Percentiles rank a stretch among this genome's conserved stretches.
These are phyloP conservation scores for Coturnix japonica DNA, from an alignment of 2,113 vertebrate genomes.

Conservation along the genomic window DNA sequence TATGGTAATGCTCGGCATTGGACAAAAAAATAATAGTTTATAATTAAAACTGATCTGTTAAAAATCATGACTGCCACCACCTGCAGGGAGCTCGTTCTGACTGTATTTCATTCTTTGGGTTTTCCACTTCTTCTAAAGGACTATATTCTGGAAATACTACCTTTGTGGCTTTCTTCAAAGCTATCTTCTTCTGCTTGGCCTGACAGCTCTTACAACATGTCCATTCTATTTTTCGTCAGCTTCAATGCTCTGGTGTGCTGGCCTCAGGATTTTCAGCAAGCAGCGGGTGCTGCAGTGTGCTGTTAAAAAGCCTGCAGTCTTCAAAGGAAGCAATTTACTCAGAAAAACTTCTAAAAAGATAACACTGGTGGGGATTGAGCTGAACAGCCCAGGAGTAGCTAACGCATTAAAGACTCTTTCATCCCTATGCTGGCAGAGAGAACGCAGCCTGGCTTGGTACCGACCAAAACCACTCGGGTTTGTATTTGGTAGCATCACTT, in stretches of 20 bases:
- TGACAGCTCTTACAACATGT: not conserved
- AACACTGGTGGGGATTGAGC: not conserved
- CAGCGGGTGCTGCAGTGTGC: conserved; percentile 6
- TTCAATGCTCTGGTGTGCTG: not conserved
- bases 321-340: conserved; percentile 23
- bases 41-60: not conserved
- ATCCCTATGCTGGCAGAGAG: not conserved
- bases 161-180: not conserved
- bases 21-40: not conserved
- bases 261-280: not conserved
- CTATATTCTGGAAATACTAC: not conserved
- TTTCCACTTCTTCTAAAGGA: not conserved
- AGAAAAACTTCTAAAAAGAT: not conserved
- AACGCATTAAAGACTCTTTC: not conserved
- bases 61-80: not conserved
- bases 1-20: not conserved
- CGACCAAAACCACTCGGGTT: not conserved
- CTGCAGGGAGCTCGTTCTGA: not conserved
- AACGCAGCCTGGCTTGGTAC: not conserved
- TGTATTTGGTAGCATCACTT: not conserved
- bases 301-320: conserved; percentile 18
- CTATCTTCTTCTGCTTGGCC: not conserved
- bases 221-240: conserved; percentile 13
- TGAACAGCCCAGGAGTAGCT: not conserved
- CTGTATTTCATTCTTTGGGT: not conserved